These are phyloP conservation scores for Mustela nigripes DNA, from an alignment of 2,113 vertebrate species.

Conservation along the genomic window DNA sequence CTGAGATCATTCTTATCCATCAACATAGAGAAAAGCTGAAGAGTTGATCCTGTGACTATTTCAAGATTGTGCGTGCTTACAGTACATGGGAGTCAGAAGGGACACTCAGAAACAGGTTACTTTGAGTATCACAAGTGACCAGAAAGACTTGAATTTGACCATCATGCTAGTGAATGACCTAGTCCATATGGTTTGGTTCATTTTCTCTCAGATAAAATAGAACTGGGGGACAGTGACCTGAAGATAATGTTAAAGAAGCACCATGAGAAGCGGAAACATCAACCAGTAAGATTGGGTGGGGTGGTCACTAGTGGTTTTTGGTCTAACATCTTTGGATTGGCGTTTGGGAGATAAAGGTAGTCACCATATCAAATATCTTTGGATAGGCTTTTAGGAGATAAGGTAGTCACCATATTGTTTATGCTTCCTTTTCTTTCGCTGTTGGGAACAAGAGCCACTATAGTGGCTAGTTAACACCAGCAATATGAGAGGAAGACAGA, in stretches of 20 bases:
- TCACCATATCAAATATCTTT: background rate
- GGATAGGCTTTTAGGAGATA: background rate
- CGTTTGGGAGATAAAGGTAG: fast-evolving
- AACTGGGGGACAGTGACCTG: conserved; percentile 94
- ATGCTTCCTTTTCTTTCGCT: background rate
- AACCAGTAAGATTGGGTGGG: conserved; percentile 90
- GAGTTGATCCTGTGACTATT: background rate
- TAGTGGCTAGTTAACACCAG: background rate
- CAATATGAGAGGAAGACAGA: background rate
- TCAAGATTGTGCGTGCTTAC: background rate
- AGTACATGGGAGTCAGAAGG: background rate
- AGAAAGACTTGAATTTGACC: conserved; percentile 23
- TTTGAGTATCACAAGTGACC: background rate
- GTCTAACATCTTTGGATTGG: background rate
- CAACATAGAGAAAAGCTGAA: background rate
- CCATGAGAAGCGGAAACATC: conserved; percentile 95
- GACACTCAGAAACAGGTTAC: background rate
- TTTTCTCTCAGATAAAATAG: conserved; percentile 92
- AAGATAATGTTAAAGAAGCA: conserved; percentile 95
- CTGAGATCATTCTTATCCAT: background rate
- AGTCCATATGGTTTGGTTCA: conserved; percentile 45
- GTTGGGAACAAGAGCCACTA: background rate
- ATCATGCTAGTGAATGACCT: background rate
- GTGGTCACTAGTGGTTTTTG: background rate
- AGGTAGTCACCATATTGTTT: background rate